Base-by-base conservation (phyloP, 1,140 invertebrate genomes). In the Theocolax elegans region DNA sequence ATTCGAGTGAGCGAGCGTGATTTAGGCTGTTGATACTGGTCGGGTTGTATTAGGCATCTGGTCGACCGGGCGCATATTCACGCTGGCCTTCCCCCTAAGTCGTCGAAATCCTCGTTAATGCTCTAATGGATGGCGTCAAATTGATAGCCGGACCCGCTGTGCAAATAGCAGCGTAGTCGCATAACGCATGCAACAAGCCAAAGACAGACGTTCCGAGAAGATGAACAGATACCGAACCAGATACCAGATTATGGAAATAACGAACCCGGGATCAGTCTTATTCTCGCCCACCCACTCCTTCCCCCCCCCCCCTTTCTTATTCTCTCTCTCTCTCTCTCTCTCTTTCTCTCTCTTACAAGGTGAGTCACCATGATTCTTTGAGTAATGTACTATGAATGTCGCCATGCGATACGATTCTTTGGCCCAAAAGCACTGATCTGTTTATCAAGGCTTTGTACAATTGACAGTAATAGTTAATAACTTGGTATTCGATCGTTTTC, bases 61-160 rank as follows among this genome's bases (percentile, higher is more conserved):
- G 17, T 10, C 56, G 27, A 31, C 19, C 31, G 13, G 21, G 67
- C 17, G 67, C 23, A 51, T 48, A 58, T 62, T 64, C 44, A 49
- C 31, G 65, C 38, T 35, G 38, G 46, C 23, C 44, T 62, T 59
- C n/a, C 35, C 62, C 59, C 72, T 65, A 79, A 79, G 72, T 77
- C 65, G 48, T 17, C 62, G 71, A 76, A 75, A 69, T 74, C 66
- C 72, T 49, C 64, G 64, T 59, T 79, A 79, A 79, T 78, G 68
- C 75, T 62, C 53, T 77, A 80, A 80, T 77, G 73, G 75, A 81
- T 78, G 75, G 64, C 73, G 73, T 71, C 72, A 81, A 78, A 81
- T 81, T 79, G 77, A 79, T 81, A 79, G 73, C 75, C 15, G 35
- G 31, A 17, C 62, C 71, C 68, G 58, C 72, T 76, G 75, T 76